Base-by-base conservation (phyloP, 2,113 vertebrate genomes). In the Symphodus melops region DNA sequence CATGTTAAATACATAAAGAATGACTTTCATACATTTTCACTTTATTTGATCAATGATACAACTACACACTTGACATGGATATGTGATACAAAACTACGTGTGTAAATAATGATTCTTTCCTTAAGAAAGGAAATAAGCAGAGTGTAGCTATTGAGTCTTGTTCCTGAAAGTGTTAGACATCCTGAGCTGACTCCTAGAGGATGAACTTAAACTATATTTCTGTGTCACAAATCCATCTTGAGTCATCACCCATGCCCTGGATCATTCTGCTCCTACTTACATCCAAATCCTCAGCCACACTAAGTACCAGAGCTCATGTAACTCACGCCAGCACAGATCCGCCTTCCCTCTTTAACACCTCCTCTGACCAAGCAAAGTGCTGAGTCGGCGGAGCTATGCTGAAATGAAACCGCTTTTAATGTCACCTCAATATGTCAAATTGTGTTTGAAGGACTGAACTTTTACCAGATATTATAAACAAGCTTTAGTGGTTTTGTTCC, bases 291-390 rank as follows among this genome's bases (percentile, higher is more conserved):
- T 75, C 79, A 64, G 74, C 68, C 59, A 1, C 68, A 75, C 78
- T 90, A 89, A 89, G 88, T 84, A 85, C 57, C 60, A 44, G 62
- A 87, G 87, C 88, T 89, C 87, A 59, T 79, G 85, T 91, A 70
- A 86, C 83, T 92, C 87, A 82, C 80, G 55, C 81, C 87, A 57
- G 81, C 62, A 42, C 14, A 48, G 83, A 86, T 88, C 87, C 69
- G 82, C 82, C 77, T 84, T 66, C 57, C 36, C 89, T 91, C 91
- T 82, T 91, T 86, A 91, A 88, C 89, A 79, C 88, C 77, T 89
- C 81, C 1, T 41, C 67, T 12, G 72, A 78, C 77, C 77, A 10
- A 33, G 41, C 52, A 48, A 55, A 75, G 54, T 63, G 87, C 86
- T 87, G 87, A 91, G 59, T 21, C 70, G 76, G 85, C 86, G 36